Conservation (phyloP, 2,113 vertebrate species). For the Clarias batrachus region DNA sequence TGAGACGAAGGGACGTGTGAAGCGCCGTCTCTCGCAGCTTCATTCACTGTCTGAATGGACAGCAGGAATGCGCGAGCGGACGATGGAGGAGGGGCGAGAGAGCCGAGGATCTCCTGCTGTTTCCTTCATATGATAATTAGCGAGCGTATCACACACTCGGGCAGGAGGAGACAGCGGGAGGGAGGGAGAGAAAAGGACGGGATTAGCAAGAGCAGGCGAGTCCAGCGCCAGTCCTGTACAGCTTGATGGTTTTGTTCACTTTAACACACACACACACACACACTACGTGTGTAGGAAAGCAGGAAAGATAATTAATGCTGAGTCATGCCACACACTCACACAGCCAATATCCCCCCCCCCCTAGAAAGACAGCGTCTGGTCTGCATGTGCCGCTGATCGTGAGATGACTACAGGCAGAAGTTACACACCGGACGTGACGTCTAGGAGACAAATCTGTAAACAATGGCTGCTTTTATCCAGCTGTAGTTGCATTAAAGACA, state of each 20-base stretch:
- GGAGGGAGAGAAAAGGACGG: not conserved
- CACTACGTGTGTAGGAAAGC: slow-evolving; percentile 50
- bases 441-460: not conserved
- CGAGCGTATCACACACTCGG: slow-evolving; percentile 56
- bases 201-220: slow-evolving; percentile 7
- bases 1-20: not conserved
- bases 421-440: not conserved
- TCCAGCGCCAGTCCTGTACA: not conserved
- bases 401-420: not conserved
- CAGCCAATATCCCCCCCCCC: not conserved
- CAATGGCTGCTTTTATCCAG: not conserved
- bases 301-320: slow-evolving; percentile 61
- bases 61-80: slow-evolving; percentile 33
- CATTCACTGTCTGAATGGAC: slow-evolving; percentile 48
- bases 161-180: not conserved
- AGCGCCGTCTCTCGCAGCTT: not conserved
- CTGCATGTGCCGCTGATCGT: not conserved
- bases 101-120: slow-evolving; percentile 48
- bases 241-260: not conserved
- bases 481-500: not conserved
- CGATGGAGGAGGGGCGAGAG: not conserved
- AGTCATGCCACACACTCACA: slow-evolving; percentile 53
- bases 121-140: slow-evolving; percentile 72
- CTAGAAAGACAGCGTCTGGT: not conserved
- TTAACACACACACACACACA: slow-evolving; percentile 10